These are phyloP conservation scores for Isurus oxyrinchus DNA, from an alignment of 2,113 vertebrate species.

Conservation along the genomic window DNA sequence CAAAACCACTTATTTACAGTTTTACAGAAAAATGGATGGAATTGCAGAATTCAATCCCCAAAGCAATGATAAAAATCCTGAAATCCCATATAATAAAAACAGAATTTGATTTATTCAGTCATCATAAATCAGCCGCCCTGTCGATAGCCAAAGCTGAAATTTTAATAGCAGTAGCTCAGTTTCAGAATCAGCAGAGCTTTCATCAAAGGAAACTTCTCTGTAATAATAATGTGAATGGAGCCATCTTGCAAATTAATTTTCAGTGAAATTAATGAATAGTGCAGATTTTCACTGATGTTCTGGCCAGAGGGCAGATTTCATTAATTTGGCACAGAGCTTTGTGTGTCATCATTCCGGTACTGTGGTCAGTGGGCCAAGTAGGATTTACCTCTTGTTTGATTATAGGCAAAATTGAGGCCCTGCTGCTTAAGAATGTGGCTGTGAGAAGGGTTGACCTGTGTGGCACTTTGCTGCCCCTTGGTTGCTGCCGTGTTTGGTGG, in stretches of 20 bases:
- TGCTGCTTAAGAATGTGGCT: not conserved
- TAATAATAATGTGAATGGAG: not conserved
- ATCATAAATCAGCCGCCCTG: not conserved
- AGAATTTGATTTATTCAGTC: not conserved
- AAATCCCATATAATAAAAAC: slow-evolving; percentile 5
- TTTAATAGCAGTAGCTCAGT: not conserved
- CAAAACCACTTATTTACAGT: not conserved
- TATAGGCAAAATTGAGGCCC: not conserved
- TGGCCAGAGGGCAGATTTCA: not conserved
- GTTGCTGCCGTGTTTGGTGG: no score
- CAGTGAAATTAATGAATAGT: not conserved
- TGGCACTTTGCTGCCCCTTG: not conserved
- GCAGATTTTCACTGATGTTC: not conserved
- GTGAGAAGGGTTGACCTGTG: not conserved
- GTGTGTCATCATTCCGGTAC: not conserved
- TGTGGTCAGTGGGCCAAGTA: not conserved
- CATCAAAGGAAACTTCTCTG: not conserved
- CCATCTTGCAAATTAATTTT: not conserved
- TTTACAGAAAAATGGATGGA: not conserved
- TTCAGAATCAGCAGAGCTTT: not conserved
- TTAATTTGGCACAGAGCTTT: not conserved
- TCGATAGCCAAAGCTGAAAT: not conserved
- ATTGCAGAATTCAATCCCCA: not conserved
- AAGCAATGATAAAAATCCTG: not conserved
- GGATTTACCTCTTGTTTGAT: not conserved